A percentile compares a stretch with the other conserved stretches of the same genome.
Evolutionary conservation across 1,140 invertebrate genomes (phyloP).

Genomic region (Panonychus citri): DNA sequence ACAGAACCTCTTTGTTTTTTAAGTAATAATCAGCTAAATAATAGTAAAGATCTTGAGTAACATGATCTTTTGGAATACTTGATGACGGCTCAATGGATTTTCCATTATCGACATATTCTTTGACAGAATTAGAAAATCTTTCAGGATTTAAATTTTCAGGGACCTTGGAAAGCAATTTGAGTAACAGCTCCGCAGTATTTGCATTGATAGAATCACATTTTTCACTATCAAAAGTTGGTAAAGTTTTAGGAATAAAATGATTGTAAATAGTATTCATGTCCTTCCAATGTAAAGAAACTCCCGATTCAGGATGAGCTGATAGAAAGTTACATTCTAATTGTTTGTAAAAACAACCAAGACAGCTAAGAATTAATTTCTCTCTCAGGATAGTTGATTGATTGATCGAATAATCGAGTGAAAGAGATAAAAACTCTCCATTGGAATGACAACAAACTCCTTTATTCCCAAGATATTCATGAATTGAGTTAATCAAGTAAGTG

Average conservation of each 20-base stretch:
- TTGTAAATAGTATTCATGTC: constrained; percentile 50
- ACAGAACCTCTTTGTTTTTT: constrained; percentile 49
- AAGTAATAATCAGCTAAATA: constrained; percentile 74
- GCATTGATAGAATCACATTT: constrained; percentile 8
- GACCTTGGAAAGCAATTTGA: constrained; percentile 43
- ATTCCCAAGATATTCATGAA: constrained; percentile 7
- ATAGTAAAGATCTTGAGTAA: constrained; percentile 44
- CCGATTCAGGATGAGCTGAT: background rate
- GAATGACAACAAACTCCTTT: constrained; percentile 4
- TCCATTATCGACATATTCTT: constrained; percentile 19
- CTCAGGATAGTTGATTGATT: background rate
- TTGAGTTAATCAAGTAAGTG: constrained; percentile 1
- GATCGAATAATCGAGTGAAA: background rate
- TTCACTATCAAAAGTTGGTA: constrained; percentile 56
- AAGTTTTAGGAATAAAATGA: constrained; percentile 48
- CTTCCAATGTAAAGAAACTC: constrained; percentile 39
- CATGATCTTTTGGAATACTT: constrained; percentile 6
- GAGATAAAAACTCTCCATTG: constrained; percentile 7
- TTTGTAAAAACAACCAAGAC: constrained; percentile 8
- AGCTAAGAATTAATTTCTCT: constrained; percentile 3
- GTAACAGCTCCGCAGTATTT: constrained; percentile 41
- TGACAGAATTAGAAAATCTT: constrained; percentile 14
- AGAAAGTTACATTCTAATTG: background rate
- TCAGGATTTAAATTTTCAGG: constrained; percentile 27
- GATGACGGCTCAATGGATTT: constrained; percentile 7